phyloP scores from a whole-genome alignment of 1,140 invertebrate genomes.

The Orussus abietinus region DNA sequence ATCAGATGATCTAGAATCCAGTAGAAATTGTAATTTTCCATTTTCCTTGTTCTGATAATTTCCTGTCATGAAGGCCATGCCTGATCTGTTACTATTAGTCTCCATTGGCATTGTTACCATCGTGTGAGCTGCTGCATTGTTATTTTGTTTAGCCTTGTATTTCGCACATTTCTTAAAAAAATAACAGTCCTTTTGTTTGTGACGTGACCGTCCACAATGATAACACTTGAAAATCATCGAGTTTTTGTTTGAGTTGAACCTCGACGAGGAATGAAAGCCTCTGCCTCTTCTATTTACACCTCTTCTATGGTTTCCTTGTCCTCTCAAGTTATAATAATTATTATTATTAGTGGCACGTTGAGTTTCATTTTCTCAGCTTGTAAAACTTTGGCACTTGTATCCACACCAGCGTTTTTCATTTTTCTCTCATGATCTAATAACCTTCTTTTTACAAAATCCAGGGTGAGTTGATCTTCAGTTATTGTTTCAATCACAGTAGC shows the following conservation, averaged over 20 bases:
- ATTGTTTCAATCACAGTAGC: conserved; percentile 24
- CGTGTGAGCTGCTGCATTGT: no score
- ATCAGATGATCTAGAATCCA: conserved; percentile 38
- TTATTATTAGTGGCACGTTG: background rate
- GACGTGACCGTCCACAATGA: no score
- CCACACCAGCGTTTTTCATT: conserved; percentile 8
- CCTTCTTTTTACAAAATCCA: conserved; percentile 22
- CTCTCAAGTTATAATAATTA: background rate
- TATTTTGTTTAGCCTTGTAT: no score
- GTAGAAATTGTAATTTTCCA: no score
- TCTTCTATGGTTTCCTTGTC: background rate
- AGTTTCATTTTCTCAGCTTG: conserved; percentile 4
- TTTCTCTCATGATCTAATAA: conserved; percentile 21
- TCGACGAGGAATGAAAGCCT: background rate
- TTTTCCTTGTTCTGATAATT: no score
- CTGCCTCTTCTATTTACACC: no score
- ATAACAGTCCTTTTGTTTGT: no score
- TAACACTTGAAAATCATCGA: no score
- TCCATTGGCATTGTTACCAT: no score
- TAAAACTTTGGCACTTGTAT: conserved; percentile 22
- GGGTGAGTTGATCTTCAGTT: conserved; percentile 20
- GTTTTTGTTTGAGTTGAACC: background rate
- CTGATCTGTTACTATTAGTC: no score
- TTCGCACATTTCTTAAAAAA: no score
- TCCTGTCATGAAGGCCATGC: no score